Evolutionary conservation across 2,888 invertebrate species (phyloP).

Genomic region (Drosophila atripex): DNA sequence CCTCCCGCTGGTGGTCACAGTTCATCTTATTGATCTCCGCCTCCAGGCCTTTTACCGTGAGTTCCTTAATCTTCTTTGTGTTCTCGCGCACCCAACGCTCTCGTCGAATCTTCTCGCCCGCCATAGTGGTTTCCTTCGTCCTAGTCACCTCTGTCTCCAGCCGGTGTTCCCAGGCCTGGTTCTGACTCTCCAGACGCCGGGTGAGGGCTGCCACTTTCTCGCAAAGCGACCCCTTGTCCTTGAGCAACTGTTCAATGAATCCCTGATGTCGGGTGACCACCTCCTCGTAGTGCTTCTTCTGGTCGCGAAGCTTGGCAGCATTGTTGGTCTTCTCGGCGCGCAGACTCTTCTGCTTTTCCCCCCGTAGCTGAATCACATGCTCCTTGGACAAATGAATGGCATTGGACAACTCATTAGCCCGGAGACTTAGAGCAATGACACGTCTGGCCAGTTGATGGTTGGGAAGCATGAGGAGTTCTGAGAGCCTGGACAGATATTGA

Average conservation of each 20-base stretch:
- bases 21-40: constrained; percentile 92
- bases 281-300: constrained; percentile 89
- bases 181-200: constrained; percentile 83
- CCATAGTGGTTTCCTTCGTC: constrained; percentile 90
- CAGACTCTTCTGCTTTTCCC: constrained; percentile 82
- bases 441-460: constrained; percentile 84
- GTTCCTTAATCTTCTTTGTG: constrained; percentile 93
- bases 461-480: constrained; percentile 83
- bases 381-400: constrained; percentile 83
- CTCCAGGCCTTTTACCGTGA: constrained; percentile 94
- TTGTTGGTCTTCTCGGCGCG: constrained; percentile 83
- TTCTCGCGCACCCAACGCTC: constrained; percentile 93
- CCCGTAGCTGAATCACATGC: constrained; percentile 82
- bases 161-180: constrained; percentile 89
- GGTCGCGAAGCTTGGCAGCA: constrained; percentile 85
- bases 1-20: constrained; percentile 88
- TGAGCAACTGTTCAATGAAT: constrained; percentile 92
- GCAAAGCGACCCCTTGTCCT: constrained; percentile 91
- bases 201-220: constrained; percentile 85
- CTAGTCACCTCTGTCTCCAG: constrained; percentile 90
- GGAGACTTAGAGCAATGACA: constrained; percentile 81
- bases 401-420: constrained; percentile 84
- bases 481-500: constrained; percentile 65
- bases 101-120: constrained; percentile 89
- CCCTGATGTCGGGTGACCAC: constrained; percentile 91